Evolutionary conservation across 2,888 invertebrate species (phyloP), one percentile per base, ranked within the genome.

Genomic region (Frankliniella fusca): DNA sequence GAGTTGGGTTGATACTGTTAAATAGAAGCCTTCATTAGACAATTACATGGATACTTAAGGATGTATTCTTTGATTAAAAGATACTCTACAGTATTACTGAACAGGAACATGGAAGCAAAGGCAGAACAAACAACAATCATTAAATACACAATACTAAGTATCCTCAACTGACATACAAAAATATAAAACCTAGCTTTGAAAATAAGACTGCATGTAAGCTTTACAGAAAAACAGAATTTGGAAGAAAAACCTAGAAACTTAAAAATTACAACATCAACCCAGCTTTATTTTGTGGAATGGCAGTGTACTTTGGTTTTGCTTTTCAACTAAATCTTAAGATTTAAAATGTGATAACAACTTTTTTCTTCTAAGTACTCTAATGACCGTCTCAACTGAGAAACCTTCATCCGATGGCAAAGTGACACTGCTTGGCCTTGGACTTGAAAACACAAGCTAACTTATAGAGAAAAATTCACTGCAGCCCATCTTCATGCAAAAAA

Each of bases 391-490:
- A 70, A 9, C 23, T 23, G 70, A 70, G 70, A 70, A n/a, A 70
- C 23, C 70, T 70, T 23, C 70, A 23, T 23, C 23, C 27, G 23
- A 23, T 70, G 70, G 23, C 70, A 23, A 70, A 70, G 70, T 70
- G 70, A 70, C 70, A 70, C 54, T 54, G 54, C 54, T 54, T 54
- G 54, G 54, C 54, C 54, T 54, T 54, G 23, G 70, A 23, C 70
- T 70, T 70, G n/a, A 23, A 27, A 70, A 70, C 70, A 70, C 70
- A 70, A 70, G 70, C 70, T 70, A 70, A 70, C 70, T 70, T 70
- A 23, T 70, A 23, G 20, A 70, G 70, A 11, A 70, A 23, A 70
- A 70, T 23, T 20, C 70, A 70, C 23, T 70, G 70, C 23, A 70
- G 70, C 70, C 27, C 70, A 23, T 70, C 70, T n/a, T 70, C 70